Base-by-base conservation (phyloP, 2,888 invertebrate species). In the Nymphalis c-album region DNA sequence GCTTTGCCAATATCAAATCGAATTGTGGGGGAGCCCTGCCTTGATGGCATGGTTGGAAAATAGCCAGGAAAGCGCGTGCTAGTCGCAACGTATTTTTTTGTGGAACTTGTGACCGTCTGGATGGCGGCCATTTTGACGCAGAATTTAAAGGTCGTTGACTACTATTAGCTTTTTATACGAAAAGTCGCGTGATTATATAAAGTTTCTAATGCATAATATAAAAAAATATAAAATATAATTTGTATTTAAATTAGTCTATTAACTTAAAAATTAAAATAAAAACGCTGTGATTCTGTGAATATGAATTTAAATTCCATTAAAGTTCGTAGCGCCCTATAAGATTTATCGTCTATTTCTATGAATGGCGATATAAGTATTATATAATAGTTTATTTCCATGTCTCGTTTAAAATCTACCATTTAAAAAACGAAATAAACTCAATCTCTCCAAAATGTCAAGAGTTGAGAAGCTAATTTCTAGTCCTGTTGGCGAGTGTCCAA, bases 401-500 rank as follows among this genome's bases (percentile, higher is more conserved):
- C 48, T 47, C 55, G 55, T 26, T 31, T 35, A 61, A 48, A 55
- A 53, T 67, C 35, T 40, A 60, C 57, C 68, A 58, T 61, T 59
- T 63, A 31, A 64, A 63, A 50, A 63, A 51, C 68, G 67, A 60
- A 61, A 68, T 67, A 60, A 45, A 16, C 47, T 58, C 60, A 26
- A 59, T 63, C 62, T 60, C 48, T 51, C 51, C 55, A 55, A 58
- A 67, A 67, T 55, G 68, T 69, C 64, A 64, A 64, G 55, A 68
- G 61, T 60, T 46, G 60, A 66, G 55, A 55, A 47, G 71, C 71
- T 71, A 73, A 70, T 76, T 73, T 73, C 73, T 73, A 76, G 78
- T 77, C 40, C 73, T 77, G 75, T 81, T 90, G 89, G 89, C 87
- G 70, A 51, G 26, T 55, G 63, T 83, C 88, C 89, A 90, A 82